Percentiles rank a stretch among this genome's conserved stretches.
These are phyloP conservation scores for Gastrophysa polygoni DNA, from an alignment of 2,888 invertebrate species.

Conservation along the genomic window DNA sequence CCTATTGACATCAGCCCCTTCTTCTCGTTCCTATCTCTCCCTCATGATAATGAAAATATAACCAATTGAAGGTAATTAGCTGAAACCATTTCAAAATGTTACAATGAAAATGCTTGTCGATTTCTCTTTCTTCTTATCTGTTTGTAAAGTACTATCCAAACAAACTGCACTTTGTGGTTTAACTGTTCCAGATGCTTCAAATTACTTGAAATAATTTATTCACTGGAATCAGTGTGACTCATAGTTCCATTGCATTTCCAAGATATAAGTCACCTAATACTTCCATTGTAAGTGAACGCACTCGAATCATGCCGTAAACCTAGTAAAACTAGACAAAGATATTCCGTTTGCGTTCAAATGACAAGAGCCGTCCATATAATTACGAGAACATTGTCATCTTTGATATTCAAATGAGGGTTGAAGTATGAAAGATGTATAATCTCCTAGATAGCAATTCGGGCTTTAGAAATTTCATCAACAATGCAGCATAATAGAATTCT, in stretches of 20 bases:
- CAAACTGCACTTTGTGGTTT: neutral
- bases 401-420: slow-evolving; percentile 37
- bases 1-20: slow-evolving; percentile 6
- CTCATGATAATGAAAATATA: neutral
- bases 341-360: neutral
- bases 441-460: slow-evolving; percentile 34
- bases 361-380: slow-evolving; percentile 19
- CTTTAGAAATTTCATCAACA: slow-evolving; percentile 21
- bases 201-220: slow-evolving; percentile 3
- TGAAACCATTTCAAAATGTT: neutral
- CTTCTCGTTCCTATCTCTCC: neutral
- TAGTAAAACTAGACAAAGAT: no score
- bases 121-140: neutral
- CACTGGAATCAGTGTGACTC: slow-evolving; percentile 2
- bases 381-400: slow-evolving; percentile 28
- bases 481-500: slow-evolving; percentile 31
- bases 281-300: neutral
- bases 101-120: neutral
- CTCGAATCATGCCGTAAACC: no score
- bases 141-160: neutral
- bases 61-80: neutral
- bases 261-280: slow-evolving; percentile 12
- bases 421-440: slow-evolving; percentile 27
- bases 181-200: neutral
- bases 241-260: slow-evolving; percentile 6